Evolutionary conservation across 2,113 vertebrate species (phyloP).

Genomic region (Crotalus tigris): DNA sequence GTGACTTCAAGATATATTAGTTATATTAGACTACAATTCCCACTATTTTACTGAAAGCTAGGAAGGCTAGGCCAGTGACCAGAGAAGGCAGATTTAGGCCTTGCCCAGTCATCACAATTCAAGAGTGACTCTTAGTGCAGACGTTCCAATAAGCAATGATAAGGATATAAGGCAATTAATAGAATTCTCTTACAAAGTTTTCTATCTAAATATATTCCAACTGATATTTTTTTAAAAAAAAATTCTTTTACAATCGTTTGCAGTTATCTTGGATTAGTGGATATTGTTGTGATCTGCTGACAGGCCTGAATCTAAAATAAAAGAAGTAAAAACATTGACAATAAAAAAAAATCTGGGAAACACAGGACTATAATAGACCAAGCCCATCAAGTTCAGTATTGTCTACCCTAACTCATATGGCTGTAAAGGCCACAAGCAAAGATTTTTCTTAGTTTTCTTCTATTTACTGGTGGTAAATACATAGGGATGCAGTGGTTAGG

Average conservation of each 20-base stretch:
- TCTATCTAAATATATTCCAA: background rate
- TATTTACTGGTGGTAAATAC: background rate
- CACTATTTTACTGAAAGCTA: background rate
- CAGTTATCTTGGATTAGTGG: background rate
- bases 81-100: background rate
- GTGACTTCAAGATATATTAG: background rate
- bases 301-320: background rate
- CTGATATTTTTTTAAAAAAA: background rate
- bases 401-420: background rate
- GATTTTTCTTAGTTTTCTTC: background rate
- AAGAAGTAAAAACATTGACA: background rate
- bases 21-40: background rate
- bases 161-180: background rate
- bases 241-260: no score
- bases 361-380: background rate
- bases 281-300: background rate
- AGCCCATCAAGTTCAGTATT: background rate
- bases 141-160: background rate
- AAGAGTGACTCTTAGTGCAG: background rate
- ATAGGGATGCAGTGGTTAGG: background rate
- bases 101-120: background rate
- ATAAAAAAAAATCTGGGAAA: background rate
- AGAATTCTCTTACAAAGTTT: background rate
- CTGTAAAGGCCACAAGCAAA: background rate
- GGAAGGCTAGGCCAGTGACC: background rate